Base-by-base conservation (phyloP, 2,797 vertebrate genomes). In the Rhinella marina region DNA sequence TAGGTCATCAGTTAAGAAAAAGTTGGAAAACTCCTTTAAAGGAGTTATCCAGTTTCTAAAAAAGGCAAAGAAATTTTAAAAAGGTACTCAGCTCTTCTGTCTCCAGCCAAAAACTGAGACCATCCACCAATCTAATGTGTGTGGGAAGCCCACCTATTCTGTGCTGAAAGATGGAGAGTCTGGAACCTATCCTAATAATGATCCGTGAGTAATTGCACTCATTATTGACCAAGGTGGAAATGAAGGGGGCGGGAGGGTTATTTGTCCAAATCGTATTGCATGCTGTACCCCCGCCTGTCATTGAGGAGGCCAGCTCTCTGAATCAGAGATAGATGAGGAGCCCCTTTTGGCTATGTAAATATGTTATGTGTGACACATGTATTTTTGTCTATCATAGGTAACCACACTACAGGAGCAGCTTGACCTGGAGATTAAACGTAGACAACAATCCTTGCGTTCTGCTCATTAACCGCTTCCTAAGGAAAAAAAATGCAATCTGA, bases 321-420 rank as follows among this genome's bases (percentile, higher is more conserved):
- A 25, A 64, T 25, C 61, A 62, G 12, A 23, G 21, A n/a, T n/a
- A n/a, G 61, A 62, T n/a, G 61, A 12, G 61, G 61, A 8, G 21
- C 61, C 1, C 7, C 61, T 23, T 62, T 62, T n/a, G 21, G 2
- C 27, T 27, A 13, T 66, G 13, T 25, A 66, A 4, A 25, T 27
- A 66, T 3, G 66, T 3, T 29, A 17, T 14, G 14, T 14, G 27
- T 13, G 25, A 23, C 32, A 23, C 21, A 73, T 73, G 10, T 19
- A 66, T 14, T 54, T 29, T 84, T 73, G 70, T 19, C 9, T 50
- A 23, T 81, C 32, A 13, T 89, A 97, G 96, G 91, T 96, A 86
- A 90, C 92, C 89, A 91, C 92, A 16, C 92, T 95, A 85, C 95
- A 94, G 92, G 95, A 96, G 78, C 96, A 95, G 91, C 92, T 96